Base-by-base conservation (phyloP, 2,113 vertebrate genomes). In the Zosterops japonicus region DNA sequence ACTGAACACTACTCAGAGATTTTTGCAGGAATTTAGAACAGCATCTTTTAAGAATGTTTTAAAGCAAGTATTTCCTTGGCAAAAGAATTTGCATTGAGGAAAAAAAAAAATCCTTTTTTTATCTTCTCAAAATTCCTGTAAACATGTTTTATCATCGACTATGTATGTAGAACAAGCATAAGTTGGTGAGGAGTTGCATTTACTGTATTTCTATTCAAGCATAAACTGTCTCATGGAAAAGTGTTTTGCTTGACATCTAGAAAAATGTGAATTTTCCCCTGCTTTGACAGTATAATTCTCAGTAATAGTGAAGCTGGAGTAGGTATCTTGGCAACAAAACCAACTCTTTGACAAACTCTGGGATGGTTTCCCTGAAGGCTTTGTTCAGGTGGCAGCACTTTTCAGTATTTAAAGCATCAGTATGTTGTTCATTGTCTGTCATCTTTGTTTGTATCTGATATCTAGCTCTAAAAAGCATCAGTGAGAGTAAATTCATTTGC, bases 311-410 rank as follows among this genome's bases (percentile, higher is more conserved):
- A 93, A 92, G 29, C 33, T 82, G 22, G 13, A 72, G 36, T 68
- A 90, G 49, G 70, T 94, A 83, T 83, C 94, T 85, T 88, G 93
- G 94, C 83, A 96, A 93, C 91, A 92, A 88, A 93, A 41, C 16
- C 33, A 85, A 60, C 42, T 88, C 63, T 79, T 91, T 90, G 70
- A 92, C 70, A 92, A 94, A 88, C 19, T 93, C 46, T 2, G 6
- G 47, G 61, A 88, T 24, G 27, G 57, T 59, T 93, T 92, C 57
- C 83, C 67, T 79, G 53, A 92, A 94, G 57, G 24, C 22, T 92
- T 79, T 92, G 65, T 83, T 93, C 33, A 2, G 44, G 39, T 72
- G 49, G 19, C 41, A 85, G 75, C 46, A 79, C 24, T 83, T 85
- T 41, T 75, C 36, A 56, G 53, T 69, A 64, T 90, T 88, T 82